Evolutionary conservation across 2,113 vertebrate genomes (phyloP).

Genomic region (Pedetes capensis): DNA sequence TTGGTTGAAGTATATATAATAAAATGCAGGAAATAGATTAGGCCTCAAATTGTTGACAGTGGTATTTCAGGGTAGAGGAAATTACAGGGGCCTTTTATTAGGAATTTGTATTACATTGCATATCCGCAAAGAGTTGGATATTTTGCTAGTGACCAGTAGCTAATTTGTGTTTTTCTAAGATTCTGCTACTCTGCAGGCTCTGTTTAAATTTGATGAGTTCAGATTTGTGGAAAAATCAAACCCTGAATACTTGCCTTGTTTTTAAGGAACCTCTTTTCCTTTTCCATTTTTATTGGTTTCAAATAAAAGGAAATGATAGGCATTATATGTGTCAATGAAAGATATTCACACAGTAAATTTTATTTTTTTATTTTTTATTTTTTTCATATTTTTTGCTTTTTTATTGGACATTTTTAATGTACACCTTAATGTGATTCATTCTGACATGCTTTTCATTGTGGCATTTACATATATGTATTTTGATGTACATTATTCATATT

Average conservation of each 20-base stretch:
- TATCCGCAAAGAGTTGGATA: background rate
- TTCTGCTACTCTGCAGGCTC: background rate
- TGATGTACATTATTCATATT: too few relatives aligned
- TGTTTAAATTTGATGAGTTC: slow-evolving; percentile 5
- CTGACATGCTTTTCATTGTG: too few relatives aligned
- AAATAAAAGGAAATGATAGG: background rate
- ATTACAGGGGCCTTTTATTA: background rate
- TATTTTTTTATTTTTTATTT: too few relatives aligned
- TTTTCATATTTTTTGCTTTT: too few relatives aligned
- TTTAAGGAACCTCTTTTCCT: background rate
- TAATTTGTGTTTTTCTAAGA: background rate
- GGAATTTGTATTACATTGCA: background rate
- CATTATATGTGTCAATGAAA: background rate
- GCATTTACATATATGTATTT: too few relatives aligned
- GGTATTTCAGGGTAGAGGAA: background rate
- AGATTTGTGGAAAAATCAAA: background rate
- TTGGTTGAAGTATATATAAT: background rate
- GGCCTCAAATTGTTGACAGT: background rate
- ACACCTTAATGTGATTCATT: too few relatives aligned
- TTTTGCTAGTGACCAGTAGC: background rate
- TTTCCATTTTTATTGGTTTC: background rate
- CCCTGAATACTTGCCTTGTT: background rate
- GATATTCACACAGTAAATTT: background rate
- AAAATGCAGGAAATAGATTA: background rate
- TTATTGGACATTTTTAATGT: too few relatives aligned